Evolutionary conservation across 1,140 invertebrate species (phyloP), one percentile per base, ranked within the genome.

Genomic region (Sarcophaga bullata): DNA sequence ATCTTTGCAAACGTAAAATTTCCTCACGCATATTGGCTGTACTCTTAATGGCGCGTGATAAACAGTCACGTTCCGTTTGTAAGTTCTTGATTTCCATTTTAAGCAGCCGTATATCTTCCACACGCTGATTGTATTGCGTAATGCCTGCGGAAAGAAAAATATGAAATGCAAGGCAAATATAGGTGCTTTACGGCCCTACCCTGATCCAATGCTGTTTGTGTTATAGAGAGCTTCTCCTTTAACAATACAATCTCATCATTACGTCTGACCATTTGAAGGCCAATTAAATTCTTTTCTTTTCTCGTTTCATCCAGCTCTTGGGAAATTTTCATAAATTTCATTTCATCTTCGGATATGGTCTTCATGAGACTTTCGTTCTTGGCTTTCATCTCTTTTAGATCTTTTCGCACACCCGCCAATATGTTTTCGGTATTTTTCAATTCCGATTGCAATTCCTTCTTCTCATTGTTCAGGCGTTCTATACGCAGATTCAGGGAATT

Each of bases 31-130:
- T 87, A 84, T 94, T 91, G 0, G 92, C 92, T 85, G 93, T 92
- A 84, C 94, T 94, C 80, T 92, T 91, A 5, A 94, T 92, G 62
- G 91, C 92, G 78, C 93, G 93, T 0, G 91, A 90, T 4, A 95
- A 86, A 6, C 94, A 85, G 11, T 91, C 90, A 84, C 94, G 94
- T 86, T 94, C 93, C 2, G 92, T 92, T 1, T 92, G 90, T 10
- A 96, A 90, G 84, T 93, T 93, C 78, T 94, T 93, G 48, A 96
- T 93, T 88, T 96, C 95, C 13, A 96, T 90, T 84, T 95, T 95
- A 6, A 97, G 90, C 3, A 95, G 89, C 13, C 94, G 92, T 73
- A 96, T 95, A 84, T 96, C 96, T 75, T 96, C 94, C 10, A 95
- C 87, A 25, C 94, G 91, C 84, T 94, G 92, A 68, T 92, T 92